Evolutionary conservation across 2,113 vertebrate species (phyloP).

Genomic region (Benitochromis conjunctus): DNA sequence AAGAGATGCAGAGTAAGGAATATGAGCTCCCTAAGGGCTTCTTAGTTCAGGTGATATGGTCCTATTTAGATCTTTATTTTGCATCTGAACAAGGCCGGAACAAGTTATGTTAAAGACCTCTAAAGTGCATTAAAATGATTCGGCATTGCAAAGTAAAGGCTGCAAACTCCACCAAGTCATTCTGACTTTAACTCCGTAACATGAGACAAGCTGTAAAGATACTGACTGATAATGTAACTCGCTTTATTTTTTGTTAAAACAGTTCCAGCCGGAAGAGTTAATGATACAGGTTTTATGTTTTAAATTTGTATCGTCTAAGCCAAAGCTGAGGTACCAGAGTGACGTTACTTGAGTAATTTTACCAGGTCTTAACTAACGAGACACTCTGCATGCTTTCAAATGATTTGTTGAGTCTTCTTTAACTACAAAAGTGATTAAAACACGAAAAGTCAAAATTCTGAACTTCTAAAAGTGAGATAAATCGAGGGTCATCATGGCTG

Average conservation of each 20-base stretch:
- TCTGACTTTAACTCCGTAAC: not conserved
- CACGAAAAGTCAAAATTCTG: not conserved
- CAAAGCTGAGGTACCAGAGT: not conserved
- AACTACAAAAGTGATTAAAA: not conserved
- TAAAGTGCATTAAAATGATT: not conserved
- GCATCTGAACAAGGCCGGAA: not conserved
- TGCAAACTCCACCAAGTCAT: not conserved
- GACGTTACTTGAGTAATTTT: not conserved
- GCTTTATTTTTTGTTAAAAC: not conserved
- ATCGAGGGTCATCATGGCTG: not conserved
- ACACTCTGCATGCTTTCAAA: not conserved
- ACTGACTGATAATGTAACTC: not conserved
- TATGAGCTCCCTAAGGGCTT: conserved; percentile 11
- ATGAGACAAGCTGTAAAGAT: not conserved
- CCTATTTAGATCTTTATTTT: conserved; percentile 13
- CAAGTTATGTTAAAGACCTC: conserved; percentile 7
- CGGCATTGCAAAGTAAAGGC: not conserved
- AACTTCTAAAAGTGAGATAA: not conserved
- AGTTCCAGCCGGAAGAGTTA: not conserved
- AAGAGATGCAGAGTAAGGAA: conserved; percentile 49
- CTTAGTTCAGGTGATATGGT: conserved; percentile 19
- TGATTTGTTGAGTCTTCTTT: not conserved
- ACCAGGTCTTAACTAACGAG: not conserved
- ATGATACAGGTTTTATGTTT: not conserved
- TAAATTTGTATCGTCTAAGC: not conserved